Evolutionary conservation across 2,888 invertebrate genomes (phyloP).

Genomic region (Yponomeuta cagnagella): DNA sequence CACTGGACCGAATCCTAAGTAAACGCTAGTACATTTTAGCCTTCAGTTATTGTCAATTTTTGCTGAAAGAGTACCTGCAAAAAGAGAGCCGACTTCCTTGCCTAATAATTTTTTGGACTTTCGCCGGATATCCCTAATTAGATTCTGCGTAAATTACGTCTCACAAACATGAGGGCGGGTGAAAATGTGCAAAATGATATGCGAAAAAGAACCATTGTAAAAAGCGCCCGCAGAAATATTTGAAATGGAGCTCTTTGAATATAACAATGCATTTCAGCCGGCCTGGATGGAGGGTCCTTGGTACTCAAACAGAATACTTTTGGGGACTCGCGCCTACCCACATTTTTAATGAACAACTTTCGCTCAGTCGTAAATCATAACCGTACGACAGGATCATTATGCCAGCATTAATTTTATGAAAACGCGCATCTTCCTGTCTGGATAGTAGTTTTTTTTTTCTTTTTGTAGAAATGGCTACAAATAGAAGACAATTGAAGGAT

Average conservation of each 20-base stretch:
- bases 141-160: neutral
- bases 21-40: too few species aligned
- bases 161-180: neutral
- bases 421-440: too few species aligned
- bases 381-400: slow-evolving; percentile 28
- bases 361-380: slow-evolving; percentile 20
- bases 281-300: slow-evolving; percentile 19
- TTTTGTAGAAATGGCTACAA: too few species aligned
- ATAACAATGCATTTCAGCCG: slow-evolving; percentile 29
- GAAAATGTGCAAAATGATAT: neutral
- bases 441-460: too few species aligned
- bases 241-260: slow-evolving; percentile 28
- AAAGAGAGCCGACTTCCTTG: too few species aligned
- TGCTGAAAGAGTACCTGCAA: too few species aligned
- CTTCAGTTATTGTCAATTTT: too few species aligned
- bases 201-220: neutral
- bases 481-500: too few species aligned
- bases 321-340: slow-evolving; percentile 20
- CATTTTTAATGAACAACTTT: slow-evolving; percentile 35
- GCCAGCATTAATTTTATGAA: slow-evolving; percentile 26
- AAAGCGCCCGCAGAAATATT: slow-evolving; percentile 18
- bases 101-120: too few species aligned
- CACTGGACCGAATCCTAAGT: too few species aligned
- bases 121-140: neutral
- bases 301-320: slow-evolving; percentile 23